Evolutionary conservation across 2,797 vertebrate genomes (phyloP), one percentile per base, ranked within the genome.

Genomic region (Sparidentex hasta): DNA sequence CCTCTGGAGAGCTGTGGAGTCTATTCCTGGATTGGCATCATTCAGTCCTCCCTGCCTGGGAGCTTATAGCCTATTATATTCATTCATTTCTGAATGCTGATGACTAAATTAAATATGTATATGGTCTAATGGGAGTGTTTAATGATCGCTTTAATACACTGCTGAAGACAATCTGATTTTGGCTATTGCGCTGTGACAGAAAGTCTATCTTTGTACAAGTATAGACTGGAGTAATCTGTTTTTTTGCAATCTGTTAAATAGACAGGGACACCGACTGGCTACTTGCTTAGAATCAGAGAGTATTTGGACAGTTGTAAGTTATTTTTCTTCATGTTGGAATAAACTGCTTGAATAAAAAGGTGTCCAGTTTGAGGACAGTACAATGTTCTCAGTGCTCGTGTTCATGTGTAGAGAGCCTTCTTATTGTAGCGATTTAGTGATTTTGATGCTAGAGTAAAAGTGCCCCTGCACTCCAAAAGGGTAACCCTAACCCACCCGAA

Each of bases 61-160:
- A 54, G 14, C 57, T 54, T 29, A 11, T 11, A 38, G 8, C 38
- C 38, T 38, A 4, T 65, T 9, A 43, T 61, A 21, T n/a, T 17
- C 5, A 41, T 65, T 25, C 12, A 7, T 50, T 63, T 47, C 18
- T 43, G 55, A 27, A 33, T 47, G 2, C 18, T 65, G 63, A 43
- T 50, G 54, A 65, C 44, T 38, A 13, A 46, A 65, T 73, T 2
- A 78, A 74, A 71, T 33, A 64, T 70, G 48, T 29, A 54, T 54
- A 18, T 74, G 27, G 56, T 71, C 65, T 18, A 52, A 14, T 46
- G 47, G 43, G 7, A 25, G 50, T 41, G 61, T 67, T 67, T 64
- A 58, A 76, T 65, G 54, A 72, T 23, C 65, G 20, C 25, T 62
- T 47, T 71, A 59, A 82, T 29, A 41, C 17, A 38, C 25, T 46